phyloP scores from a whole-genome alignment of 2,888 invertebrate genomes.

The Hedya salicella region DNA sequence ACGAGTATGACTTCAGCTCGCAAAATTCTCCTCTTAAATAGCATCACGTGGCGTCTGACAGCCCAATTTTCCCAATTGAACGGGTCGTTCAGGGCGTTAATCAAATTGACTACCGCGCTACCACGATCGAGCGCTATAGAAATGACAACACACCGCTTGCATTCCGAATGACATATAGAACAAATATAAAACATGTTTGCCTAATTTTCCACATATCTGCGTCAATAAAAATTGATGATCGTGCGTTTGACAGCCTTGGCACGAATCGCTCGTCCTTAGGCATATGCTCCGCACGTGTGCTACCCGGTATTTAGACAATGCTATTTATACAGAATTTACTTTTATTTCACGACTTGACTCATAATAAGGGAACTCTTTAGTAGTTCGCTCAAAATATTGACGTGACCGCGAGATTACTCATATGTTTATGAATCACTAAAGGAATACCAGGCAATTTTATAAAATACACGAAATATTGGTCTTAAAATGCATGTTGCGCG shows the following conservation, averaged over 20 bases:
- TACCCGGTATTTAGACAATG: constrained; percentile 36
- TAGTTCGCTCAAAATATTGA: not conserved
- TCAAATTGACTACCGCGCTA: not conserved
- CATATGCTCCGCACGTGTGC: constrained; percentile 39
- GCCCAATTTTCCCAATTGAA: not conserved
- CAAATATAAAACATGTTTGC: constrained; percentile 20
- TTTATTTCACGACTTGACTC: constrained; percentile 24
- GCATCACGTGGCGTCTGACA: not conserved
- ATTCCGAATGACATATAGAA: not conserved
- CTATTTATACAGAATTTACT: constrained; percentile 16
- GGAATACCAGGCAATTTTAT: not conserved
- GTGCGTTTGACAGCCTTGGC: constrained; percentile 37
- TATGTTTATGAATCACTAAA: not conserved
- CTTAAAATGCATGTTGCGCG: constrained; percentile 1
- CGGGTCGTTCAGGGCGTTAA: not conserved
- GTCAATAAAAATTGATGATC: constrained; percentile 40
- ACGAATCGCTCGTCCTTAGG: constrained; percentile 32
- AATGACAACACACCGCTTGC: not conserved
- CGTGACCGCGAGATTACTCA: not conserved
- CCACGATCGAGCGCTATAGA: not conserved
- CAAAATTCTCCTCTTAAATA: no score
- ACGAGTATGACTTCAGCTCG: no score
- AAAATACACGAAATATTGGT: not conserved
- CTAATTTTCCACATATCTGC: constrained; percentile 36
- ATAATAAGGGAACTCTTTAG: not conserved